Percentiles rank a stretch among this genome's conserved stretches.
phyloP scores from a whole-genome alignment of 2,888 invertebrate species.

The Philonicus albiceps region DNA sequence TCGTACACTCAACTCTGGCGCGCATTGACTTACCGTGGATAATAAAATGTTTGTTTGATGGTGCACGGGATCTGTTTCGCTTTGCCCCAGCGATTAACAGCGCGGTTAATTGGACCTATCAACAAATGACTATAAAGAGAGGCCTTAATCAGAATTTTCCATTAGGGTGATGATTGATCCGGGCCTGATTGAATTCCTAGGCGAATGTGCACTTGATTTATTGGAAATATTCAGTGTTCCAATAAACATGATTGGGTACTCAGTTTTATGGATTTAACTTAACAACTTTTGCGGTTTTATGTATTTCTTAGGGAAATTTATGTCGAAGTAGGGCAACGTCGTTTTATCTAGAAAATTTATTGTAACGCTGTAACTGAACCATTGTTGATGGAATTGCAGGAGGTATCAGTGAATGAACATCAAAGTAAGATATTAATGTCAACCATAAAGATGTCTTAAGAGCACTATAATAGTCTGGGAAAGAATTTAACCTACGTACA shows the following conservation, averaged over 20 bases:
- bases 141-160: slow-evolving; percentile 20
- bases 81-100: slow-evolving; percentile 3
- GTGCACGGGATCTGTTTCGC: not conserved
- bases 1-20: not conserved
- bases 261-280: not conserved
- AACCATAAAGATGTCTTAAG: not conserved
- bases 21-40: slow-evolving; percentile 3
- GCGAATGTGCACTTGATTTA: not conserved
- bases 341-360: not conserved
- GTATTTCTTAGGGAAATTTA: not conserved
- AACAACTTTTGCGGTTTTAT: not conserved
- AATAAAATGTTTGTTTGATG: slow-evolving; percentile 19
- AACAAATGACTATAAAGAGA: slow-evolving; percentile 26
- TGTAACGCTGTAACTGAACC: not conserved
- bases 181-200: not conserved
- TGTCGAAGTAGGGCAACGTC: not conserved
- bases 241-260: slow-evolving; percentile 5
- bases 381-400: not conserved
- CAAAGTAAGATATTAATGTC: not conserved
- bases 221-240: slow-evolving; percentile 2
- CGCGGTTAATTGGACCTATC: slow-evolving; percentile 25
- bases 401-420: not conserved
- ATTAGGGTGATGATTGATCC: slow-evolving; percentile 35
- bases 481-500: not conserved
- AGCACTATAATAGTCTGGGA: not conserved